These are phyloP conservation scores for Saimiri boliviensis DNA, from an alignment of 2,113 vertebrate species.

Conservation along the genomic window DNA sequence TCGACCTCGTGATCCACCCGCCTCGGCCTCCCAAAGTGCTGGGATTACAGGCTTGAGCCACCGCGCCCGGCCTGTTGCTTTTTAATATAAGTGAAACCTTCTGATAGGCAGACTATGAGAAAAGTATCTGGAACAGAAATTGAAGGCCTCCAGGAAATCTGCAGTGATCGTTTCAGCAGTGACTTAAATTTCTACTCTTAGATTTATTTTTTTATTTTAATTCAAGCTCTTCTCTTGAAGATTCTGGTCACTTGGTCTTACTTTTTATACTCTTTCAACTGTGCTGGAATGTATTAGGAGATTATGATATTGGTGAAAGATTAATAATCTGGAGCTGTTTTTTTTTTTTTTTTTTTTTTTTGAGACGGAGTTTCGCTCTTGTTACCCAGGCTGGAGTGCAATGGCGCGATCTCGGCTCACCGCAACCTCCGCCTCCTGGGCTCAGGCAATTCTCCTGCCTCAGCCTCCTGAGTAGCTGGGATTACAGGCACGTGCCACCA, in stretches of 20 bases:
- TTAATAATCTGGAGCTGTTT: not conserved
- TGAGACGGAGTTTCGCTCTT: too few species aligned
- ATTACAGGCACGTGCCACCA: too few species aligned
- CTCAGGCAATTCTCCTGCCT: too few species aligned
- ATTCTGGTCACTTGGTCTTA: not conserved
- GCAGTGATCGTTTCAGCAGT: not conserved
- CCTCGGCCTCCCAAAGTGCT: too few species aligned
- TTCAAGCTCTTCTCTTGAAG: not conserved
- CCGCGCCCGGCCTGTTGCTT: too few species aligned
- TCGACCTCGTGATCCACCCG: too few species aligned
- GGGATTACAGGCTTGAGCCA: too few species aligned
- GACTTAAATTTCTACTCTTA: conserved; percentile 15
- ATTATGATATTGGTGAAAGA: not conserved
- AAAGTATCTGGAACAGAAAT: not conserved
- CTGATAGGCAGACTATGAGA: not conserved
- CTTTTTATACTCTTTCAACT: not conserved
- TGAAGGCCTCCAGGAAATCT: not conserved
- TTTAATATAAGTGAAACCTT: not conserved
- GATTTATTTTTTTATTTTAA: not conserved
- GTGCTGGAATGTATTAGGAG: not conserved
- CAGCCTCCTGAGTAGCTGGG: too few species aligned
- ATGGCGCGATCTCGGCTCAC: too few species aligned
- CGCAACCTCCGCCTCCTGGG: too few species aligned
- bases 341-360: too few species aligned
- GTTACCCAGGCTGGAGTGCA: too few species aligned